Evolutionary conservation across 2,888 invertebrate genomes (phyloP), one percentile per base, ranked within the genome.

Genomic region (Podabrus alpinus): DNA sequence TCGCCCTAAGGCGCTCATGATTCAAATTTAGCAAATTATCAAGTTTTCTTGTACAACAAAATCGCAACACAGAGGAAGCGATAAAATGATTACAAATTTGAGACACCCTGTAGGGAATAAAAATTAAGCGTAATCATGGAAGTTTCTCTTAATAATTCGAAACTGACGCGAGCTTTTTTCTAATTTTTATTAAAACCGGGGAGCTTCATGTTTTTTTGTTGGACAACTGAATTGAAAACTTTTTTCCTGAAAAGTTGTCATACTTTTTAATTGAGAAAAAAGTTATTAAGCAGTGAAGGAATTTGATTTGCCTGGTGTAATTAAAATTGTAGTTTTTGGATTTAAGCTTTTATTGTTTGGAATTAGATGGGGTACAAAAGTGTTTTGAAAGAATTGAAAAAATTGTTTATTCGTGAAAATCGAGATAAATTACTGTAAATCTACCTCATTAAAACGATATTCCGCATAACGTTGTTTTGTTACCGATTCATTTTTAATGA

Each of bases 371-470:
- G 4, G 13, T 13, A 4, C 17, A 19, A 17, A 62, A 45, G 68
- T 25, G 45, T 64, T 29, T 24, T n/a, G 19, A 45, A 45, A 10
- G 24, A 25, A 72, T 72, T 17, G 68, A 68, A 72, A 69, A 73
- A 69, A 24, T 29, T 29, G 45, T 66, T 45, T n/a, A 68, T 64
- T 64, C 61, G 11, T 19, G 45, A n/a, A 71, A 66, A 71, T 68
- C 59, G 74, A 59, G 21, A 68, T 66, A 69, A 73, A 73, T 62
- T 67, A 73, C 74, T 59, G 61, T 64, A 73, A 73, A 76, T 70
- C 76, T 76, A 69, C 75, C 77, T 79, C 79, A 76, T 79, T 79
- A 79, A 76, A 78, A 78, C 74, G 76, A 69, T 73, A 74, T 76
- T 76, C 74, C 74, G 69, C 66, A 75, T 75, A 76, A 72, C 74